Conservation (phyloP, 1,140 invertebrate species). For the Zaprionus tsacasi region DNA sequence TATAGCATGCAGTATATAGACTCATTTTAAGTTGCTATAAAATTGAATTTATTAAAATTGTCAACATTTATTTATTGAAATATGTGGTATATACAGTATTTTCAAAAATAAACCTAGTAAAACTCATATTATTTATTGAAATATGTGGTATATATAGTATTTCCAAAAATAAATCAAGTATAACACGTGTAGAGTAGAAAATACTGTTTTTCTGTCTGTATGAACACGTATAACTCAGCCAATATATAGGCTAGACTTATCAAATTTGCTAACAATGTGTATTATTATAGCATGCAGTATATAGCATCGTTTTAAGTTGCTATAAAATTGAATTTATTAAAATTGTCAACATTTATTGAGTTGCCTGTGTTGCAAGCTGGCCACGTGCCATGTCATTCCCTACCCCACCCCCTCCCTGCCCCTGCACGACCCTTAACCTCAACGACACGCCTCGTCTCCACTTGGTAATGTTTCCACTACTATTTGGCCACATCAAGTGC, state of each 20-base stretch:
- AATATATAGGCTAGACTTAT: no score
- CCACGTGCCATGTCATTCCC: neutral
- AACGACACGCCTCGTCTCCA: neutral
- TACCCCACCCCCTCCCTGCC: neutral
- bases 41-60: constrained; percentile 4
- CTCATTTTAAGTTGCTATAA: neutral
- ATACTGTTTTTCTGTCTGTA: no score
- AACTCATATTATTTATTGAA: no score
- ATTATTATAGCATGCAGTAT: no score
- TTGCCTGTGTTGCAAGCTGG: constrained; percentile 3
- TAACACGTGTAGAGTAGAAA: no score
- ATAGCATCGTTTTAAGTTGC: neutral
- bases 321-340: constrained; percentile 2
- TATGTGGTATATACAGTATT: no score
- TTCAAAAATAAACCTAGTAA: no score
- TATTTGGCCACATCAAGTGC: constrained; percentile 36
- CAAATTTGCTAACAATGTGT: no score
- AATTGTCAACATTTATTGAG: constrained; percentile 1
- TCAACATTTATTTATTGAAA: constrained; percentile 1
- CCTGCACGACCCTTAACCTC: neutral
- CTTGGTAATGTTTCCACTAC: neutral
- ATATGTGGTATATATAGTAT: no score
- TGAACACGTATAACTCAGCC: no score
- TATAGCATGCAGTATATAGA: no score
- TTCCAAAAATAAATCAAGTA: no score